These are phyloP conservation scores for Danio kyathit DNA, from an alignment of 2,797 vertebrate genomes.

Conservation along the genomic window DNA sequence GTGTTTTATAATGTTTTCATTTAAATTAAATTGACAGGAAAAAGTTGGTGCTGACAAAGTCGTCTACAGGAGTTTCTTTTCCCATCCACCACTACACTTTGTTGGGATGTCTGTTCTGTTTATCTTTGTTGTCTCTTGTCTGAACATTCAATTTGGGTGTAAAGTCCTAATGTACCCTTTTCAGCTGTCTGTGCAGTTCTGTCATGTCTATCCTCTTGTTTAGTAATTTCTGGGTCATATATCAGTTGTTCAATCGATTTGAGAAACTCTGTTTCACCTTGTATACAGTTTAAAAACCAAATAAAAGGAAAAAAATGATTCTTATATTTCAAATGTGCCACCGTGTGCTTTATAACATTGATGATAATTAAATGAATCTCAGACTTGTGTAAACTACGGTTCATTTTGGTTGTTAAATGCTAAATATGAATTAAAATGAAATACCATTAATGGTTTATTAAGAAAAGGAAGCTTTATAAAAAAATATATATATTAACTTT, in stretches of 20 bases:
- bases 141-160: slow-evolving; percentile 52
- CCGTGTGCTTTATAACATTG: slow-evolving; percentile 17
- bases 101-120: slow-evolving; percentile 34
- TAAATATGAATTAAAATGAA: too few species aligned
- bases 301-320: slow-evolving; percentile 77
- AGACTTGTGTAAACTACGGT: too few species aligned
- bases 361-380: background rate
- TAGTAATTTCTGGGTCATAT: slow-evolving; percentile 71
- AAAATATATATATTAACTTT: background rate
- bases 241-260: slow-evolving; percentile 68
- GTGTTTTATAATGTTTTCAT: slow-evolving; percentile 36
- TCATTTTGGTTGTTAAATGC: background rate
- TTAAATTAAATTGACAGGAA: slow-evolving; percentile 3
- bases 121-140: slow-evolving; percentile 29
- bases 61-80: slow-evolving; percentile 5
- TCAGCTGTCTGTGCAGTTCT: slow-evolving; percentile 57
- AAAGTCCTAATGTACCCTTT: slow-evolving; percentile 56
- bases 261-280: slow-evolving; percentile 81
- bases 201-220: slow-evolving; percentile 62
- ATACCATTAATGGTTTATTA: too few species aligned
- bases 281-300: slow-evolving; percentile 81
- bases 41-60: slow-evolving; percentile 13
- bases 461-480: too few species aligned
- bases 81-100: slow-evolving; percentile 34
- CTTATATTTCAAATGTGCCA: slow-evolving; percentile 60